A percentile compares a stretch with the other conserved stretches of the same genome.
Evolutionary conservation across 2,113 vertebrate genomes (phyloP).

Genomic region (Athene cunicularia): DNA sequence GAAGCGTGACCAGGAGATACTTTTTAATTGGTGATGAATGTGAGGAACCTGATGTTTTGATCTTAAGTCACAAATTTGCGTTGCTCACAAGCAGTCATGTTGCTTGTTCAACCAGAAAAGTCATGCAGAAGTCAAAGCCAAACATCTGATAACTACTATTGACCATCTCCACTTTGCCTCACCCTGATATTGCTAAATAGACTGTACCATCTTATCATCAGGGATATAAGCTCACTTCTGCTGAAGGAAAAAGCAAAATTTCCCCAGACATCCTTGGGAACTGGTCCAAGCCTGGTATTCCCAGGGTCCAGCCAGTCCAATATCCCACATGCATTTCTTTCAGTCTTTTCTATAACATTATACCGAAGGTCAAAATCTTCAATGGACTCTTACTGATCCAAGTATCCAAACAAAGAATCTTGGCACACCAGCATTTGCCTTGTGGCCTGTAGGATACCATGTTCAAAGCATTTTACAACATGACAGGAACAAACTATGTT

Average conservation of each 20-base stretch:
- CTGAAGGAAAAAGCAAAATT: not conserved
- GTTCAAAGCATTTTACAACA: slow-evolving; percentile 30
- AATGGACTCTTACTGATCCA: not conserved
- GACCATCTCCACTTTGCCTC: not conserved
- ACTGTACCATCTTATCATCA: not conserved
- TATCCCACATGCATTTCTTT: not conserved
- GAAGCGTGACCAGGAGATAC: not conserved
- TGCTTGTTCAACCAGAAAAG: not conserved
- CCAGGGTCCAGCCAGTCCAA: not conserved
- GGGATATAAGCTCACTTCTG: not conserved
- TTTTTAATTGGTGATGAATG: not conserved
- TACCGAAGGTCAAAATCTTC: not conserved
- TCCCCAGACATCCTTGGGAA: not conserved
- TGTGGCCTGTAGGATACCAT: not conserved
- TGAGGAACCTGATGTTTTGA: not conserved
- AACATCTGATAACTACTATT: not conserved
- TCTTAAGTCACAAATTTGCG: not conserved
- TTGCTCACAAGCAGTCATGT: not conserved
- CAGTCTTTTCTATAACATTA: not conserved
- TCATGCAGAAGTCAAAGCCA: not conserved
- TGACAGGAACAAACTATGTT: not conserved
- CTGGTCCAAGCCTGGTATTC: not conserved
- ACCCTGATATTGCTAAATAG: not conserved
- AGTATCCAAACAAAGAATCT: not conserved
- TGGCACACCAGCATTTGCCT: not conserved